Evolutionary conservation across 1,140 invertebrate genomes (phyloP).

Genomic region (Heliconius himera): DNA sequence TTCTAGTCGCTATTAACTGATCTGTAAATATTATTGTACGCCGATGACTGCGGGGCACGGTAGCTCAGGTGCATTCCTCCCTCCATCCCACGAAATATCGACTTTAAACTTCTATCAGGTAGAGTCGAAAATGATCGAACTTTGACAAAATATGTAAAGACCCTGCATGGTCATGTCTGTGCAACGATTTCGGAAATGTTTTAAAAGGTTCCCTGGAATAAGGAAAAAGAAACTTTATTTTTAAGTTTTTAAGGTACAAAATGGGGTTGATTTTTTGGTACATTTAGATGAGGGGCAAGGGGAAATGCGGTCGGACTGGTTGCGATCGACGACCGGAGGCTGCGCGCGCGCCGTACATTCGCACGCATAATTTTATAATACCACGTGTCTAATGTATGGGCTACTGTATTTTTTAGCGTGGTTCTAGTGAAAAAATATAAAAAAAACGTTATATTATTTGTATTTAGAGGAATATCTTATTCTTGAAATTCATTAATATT

Average conservation of each 20-base stretch:
- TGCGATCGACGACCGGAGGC: constrained; percentile 79
- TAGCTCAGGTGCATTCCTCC: constrained; percentile 71
- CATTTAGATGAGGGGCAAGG: constrained; percentile 63
- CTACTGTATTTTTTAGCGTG: constrained; percentile 16
- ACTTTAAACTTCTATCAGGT: constrained; percentile 47
- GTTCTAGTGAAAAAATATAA: not conserved
- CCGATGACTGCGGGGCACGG: constrained; percentile 56
- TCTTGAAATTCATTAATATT: not conserved
- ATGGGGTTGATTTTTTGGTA: constrained; percentile 35
- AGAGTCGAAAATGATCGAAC: constrained; percentile 51
- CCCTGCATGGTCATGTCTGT: constrained; percentile 54
- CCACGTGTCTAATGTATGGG: constrained; percentile 57
- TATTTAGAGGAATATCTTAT: not conserved
- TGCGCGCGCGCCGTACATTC: constrained; percentile 75
- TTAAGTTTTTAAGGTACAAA: constrained; percentile 18
- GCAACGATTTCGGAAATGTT: constrained; percentile 43
- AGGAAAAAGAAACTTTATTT: not conserved
- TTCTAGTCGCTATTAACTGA: constrained; percentile 56
- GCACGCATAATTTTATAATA: constrained; percentile 54
- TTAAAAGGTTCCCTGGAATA: constrained; percentile 14
- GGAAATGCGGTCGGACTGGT: constrained; percentile 74
- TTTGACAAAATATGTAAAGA: constrained; percentile 67
- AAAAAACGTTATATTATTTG: not conserved
- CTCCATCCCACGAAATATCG: constrained; percentile 38
- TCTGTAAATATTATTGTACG: constrained; percentile 60